Evolutionary conservation across 2,888 invertebrate species (phyloP), one percentile per base, ranked within the genome.

Genomic region (Orthosia incerta): DNA sequence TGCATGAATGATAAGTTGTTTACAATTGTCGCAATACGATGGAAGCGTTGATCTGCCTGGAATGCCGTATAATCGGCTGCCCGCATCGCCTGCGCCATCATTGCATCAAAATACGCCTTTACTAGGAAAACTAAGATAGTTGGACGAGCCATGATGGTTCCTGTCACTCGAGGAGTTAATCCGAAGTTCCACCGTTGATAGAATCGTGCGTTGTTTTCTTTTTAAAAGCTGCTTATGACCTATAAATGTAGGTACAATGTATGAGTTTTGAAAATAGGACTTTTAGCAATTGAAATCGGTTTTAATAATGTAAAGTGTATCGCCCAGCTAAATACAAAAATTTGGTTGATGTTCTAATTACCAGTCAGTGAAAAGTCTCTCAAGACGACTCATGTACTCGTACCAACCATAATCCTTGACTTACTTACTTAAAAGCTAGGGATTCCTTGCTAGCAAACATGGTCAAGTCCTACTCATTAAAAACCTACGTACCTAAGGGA

Each of bases 21-120:
- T 18, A 74, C 31, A 13, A 55, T 20, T 65, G 20, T 81, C 46
- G 60, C 56, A 76, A 69, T 62, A 56, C 39, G 12, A 20, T 60
- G 76, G 76, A 61, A 75, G 76, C 39, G 13, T 51, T 39, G 53
- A 18, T 63, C 64, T 65, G 53, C 15, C 5, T 63, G 79, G 66
- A 63, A 79, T 83, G 79, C 59, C 16, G 46, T 50, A 63, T 78
- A 59, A 82, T 78, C 13, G 18, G 4, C 16, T 20, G 46, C 83
- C 79, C 83, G 79, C 79, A 79, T 79, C 46, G 51, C 39, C n/a
- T 62, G 18, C 31, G 46, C 62, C 78, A 65, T 51, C 1, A 7
- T 63, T 48, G 67, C 62, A 46, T 66, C 73, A 63, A 46, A 82
- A n/a, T 51, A 55, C 59, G 39, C 20, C 3, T 64, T 46, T 23